Base-by-base conservation (phyloP, 2,888 invertebrate species). In the Brachyopa scutellaris region DNA sequence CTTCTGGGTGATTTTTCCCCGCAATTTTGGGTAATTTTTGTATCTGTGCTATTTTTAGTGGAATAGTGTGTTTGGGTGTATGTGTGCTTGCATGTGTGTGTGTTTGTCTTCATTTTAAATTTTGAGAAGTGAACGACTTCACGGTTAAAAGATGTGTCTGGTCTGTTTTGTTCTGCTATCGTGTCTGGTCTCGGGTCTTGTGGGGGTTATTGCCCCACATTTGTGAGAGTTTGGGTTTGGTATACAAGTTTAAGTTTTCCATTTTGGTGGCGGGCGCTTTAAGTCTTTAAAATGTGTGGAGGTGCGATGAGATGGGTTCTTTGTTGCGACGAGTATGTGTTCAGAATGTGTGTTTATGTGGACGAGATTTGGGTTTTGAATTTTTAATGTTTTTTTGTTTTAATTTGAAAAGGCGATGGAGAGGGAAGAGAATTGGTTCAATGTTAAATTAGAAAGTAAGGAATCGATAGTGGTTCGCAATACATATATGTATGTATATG, bases 11-110 rank as follows among this genome's bases (percentile, higher is more conserved):
- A 59, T 57, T 74, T 80, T 69, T 69, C 64, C 69, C 55, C 61
- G 64, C 62, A 80, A 76, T 76, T 76, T 76, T 80, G 69, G 79
- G 80, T 80, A 76, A 80, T 80, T 80, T 80, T n/a, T 80, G 51
- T 76, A 80, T 80, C 69, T 70, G 69, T 80, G 49, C 62, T 69
- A 80, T 69, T 80, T 80, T 80, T 80, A 80, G 79, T 76, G 64
- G 62, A 76, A 80, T 69, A 80, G 62, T 57, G 62, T 47, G 29
- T 31, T 9, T 36, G 36, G 11, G 3, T 31, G 17, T 19, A n/a
- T 55, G 23, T 21, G 2, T 2, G 2, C 21, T 7, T 15, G 9
- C 36, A 1, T 51, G 4, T 45, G 9, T 21, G 21, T 57, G 19
- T 55, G 55, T 59, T 69, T 80, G 62, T 80, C 76, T 80, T 80